Conservation (phyloP, 2,888 invertebrate genomes). For the Zhengitettix transpicula region DNA sequence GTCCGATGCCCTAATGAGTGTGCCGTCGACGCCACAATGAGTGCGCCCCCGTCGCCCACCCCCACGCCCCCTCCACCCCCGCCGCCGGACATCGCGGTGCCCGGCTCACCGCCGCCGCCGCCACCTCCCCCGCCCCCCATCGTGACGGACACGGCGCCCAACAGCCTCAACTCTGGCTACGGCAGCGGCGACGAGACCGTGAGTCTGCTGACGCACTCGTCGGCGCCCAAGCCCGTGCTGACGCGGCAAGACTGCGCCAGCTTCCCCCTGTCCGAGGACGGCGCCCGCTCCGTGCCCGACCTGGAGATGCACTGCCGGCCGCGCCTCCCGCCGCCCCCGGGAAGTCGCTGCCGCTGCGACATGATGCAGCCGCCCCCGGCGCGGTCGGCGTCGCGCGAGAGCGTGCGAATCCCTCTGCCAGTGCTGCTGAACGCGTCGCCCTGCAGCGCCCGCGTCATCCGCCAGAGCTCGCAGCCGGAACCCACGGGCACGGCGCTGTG, state of each 20-base stretch:
- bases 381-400: constrained; percentile 70
- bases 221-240: constrained; percentile 55
- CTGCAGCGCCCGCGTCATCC: constrained; percentile 59
- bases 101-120: neutral
- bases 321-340: constrained; percentile 24
- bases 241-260: constrained; percentile 79
- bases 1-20: neutral
- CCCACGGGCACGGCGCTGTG: constrained; percentile 40
- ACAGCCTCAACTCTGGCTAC: constrained; percentile 38
- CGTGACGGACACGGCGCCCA: constrained; percentile 29
- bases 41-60: neutral
- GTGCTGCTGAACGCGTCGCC: constrained; percentile 47
- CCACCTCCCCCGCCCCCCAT: neutral
- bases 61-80: neutral
- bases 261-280: constrained; percentile 37
- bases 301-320: constrained; percentile 60
- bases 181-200: constrained; percentile 71
- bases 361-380: constrained; percentile 46
- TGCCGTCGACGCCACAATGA: neutral
- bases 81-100: too few species aligned
- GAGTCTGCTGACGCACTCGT: constrained; percentile 46
- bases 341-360: constrained; percentile 44
- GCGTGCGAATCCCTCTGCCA: constrained; percentile 40
- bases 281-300: constrained; percentile 60
- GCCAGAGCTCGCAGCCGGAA: constrained; percentile 77